Base-by-base conservation (phyloP, 1,140 invertebrate genomes). In the Drosophila triauraria region DNA sequence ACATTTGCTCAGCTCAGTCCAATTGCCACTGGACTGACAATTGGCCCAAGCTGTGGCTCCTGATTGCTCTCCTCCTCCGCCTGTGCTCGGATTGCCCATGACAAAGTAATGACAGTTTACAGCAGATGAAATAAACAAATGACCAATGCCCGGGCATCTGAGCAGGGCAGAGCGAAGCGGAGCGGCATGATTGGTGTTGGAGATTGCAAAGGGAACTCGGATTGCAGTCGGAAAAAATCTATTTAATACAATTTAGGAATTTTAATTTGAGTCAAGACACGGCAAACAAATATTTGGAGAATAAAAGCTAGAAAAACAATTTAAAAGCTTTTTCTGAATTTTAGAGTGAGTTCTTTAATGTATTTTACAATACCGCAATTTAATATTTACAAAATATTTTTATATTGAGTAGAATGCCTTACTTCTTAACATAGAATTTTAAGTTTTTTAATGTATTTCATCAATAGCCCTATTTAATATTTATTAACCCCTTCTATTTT, bases 51-150 rank as follows among this genome's bases (percentile, higher is more conserved):
- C 80, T 82, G 70, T 23, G 53, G 50, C 68, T 32, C 17, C 63
- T 46, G 68, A 58, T 58, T 57, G 53, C 64, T 54, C 38, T 48
- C 44, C 50, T 59, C 20, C 47, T 61, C n/a, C 10, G 3, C 32
- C 51, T 61, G 10, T 10, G 20, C 35, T 60, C 76, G 80, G 83
- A 88, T 83, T 80, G 69, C 77, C 80, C 80, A 71, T 90, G 85
- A 88, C 84, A 88, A 80, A 83, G 84, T 87, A 87, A 87, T 87
- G 84, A 87, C 84, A 87, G 84, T 87, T 87, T 87, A 87, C 84
- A 88, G 72, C 85, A 87, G 84, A 87, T 88, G 80, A 88, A 87
- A 87, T 88, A 87, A 88, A 88, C 84, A 87, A 87, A 87, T 88
- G 84, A 78, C 72, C 84, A 75, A 50, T 47, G 50, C 48, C 71